These are phyloP conservation scores for Amblyopsis hoosieri DNA, from an alignment of 2,797 vertebrate genomes.

Conservation along the genomic window DNA sequence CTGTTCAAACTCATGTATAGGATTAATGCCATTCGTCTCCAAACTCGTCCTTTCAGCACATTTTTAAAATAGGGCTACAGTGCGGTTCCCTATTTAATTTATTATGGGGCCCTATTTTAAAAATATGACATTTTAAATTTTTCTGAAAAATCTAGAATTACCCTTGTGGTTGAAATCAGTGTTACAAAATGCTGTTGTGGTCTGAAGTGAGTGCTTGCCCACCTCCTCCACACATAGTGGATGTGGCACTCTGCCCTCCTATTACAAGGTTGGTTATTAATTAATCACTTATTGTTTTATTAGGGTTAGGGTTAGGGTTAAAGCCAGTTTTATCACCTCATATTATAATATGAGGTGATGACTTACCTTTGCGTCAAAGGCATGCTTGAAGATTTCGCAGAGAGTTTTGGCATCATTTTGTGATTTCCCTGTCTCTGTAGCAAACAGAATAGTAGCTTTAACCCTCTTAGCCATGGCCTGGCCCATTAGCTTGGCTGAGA, in stretches of 20 bases:
- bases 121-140: too few relatives aligned
- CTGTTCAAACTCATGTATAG: neutral
- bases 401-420: conserved; percentile 97
- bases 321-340: conserved; percentile 6
- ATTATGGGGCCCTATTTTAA: too few relatives aligned
- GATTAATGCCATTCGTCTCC: too few relatives aligned
- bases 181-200: too few relatives aligned
- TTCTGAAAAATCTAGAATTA: too few relatives aligned
- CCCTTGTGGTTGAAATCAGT: too few relatives aligned
- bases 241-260: conserved; percentile 14
- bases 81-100: too few relatives aligned
- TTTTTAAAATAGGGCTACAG: too few relatives aligned
- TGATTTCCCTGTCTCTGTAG: conserved; percentile 95
- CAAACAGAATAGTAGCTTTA: conserved; percentile 95
- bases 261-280: conserved; percentile 5
- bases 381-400: conserved; percentile 98
- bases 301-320: too few relatives aligned
- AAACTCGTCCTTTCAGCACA: too few relatives aligned
- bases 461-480: conserved; percentile 98
- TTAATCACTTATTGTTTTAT: neutral
- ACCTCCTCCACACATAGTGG: too few relatives aligned
- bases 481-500: conserved; percentile 97
- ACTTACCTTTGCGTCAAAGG: conserved; percentile 95
- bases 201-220: too few relatives aligned
- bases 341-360: conserved; percentile 49